A percentile compares a stretch with the other conserved stretches of the same genome.
phyloP scores from a whole-genome alignment of 2,113 vertebrate species.

The Sitta europaea region DNA sequence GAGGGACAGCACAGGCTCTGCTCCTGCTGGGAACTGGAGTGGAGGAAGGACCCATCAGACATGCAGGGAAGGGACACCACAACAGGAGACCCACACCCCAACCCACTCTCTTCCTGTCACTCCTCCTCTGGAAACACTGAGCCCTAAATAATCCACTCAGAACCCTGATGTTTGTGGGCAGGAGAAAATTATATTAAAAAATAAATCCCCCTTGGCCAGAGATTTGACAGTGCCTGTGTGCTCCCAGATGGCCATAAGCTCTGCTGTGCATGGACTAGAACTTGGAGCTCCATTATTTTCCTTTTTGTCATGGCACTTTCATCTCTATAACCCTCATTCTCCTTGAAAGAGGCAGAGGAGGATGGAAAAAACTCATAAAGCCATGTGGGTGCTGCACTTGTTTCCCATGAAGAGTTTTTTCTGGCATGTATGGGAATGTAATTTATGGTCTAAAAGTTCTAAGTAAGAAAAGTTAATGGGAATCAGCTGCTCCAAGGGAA shows the following conservation, averaged over 20 bases:
- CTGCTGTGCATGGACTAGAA: background rate
- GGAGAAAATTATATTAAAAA: background rate
- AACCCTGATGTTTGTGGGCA: background rate
- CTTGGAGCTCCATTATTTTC: background rate
- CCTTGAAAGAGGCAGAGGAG: background rate
- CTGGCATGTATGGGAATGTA: background rate
- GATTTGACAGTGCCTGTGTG: background rate
- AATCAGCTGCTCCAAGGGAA: background rate
- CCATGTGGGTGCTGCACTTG: background rate
- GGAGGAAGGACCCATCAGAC: background rate
- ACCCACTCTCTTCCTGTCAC: background rate
- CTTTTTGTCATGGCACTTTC: background rate
- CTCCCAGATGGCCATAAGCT: background rate
- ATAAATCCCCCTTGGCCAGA: background rate
- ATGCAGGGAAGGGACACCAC: background rate
- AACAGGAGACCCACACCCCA: background rate
- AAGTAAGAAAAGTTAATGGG: constrained; percentile 13
- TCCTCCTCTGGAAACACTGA: background rate
- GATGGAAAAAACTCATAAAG: background rate
- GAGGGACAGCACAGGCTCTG: rapidly evolving
- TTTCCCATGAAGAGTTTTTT: background rate
- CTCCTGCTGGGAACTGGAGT: rapidly evolving
- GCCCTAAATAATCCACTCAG: background rate
- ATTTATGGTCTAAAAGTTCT: background rate
- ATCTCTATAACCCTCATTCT: background rate